Base-by-base conservation (phyloP, 2,113 vertebrate genomes). In the Pionites leucogaster region DNA sequence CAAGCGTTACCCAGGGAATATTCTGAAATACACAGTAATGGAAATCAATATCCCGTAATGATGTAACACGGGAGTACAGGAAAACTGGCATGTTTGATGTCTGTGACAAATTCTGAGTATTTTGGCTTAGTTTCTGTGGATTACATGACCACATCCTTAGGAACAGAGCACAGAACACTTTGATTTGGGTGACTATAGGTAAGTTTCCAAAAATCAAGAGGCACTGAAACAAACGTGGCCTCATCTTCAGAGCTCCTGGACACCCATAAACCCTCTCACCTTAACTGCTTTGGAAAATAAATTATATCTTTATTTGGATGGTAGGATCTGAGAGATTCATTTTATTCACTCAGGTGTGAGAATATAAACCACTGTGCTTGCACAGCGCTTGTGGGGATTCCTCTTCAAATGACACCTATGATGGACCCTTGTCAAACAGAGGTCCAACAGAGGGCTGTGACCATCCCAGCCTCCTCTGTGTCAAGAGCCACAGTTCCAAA, bases 1-100 rank as follows among this genome's bases (percentile, higher is more conserved):
- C 39, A 37, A 57, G 65, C 4, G 1, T 65, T 82, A 93, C 63
- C 31, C 25, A 53, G 82, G 79, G 92, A 96, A 65, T 85, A 74
- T 96, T 82, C 82, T 93, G 90, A 94, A 96, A 96, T 69, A 50
- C 25, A 44, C 5, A 29, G 35, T 90, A 92, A 88, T 59, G 82
- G 71, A 94, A 96, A 95, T 97, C 94, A 92, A 94, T 97, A 87
- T 83, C 42, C 88, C 86, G 77, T 94, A 92, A 93, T 1, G 27
- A 86, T 55, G 41, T 70, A 71, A 92, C 46, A 44, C 22, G 20
- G 28, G 35, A 91, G 37, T 69, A 88, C 81, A 88, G 90, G 83
- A 70, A 93, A 82, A 70, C 59, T 18, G 78, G 29, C 42, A 35
- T 74, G 55, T 70, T 81, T 77, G 67, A 25, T 91, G 67, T 68